Evolutionary conservation across 2,888 invertebrate genomes (phyloP), one percentile per base, ranked within the genome.

Genomic region (Omphaloscelis lunosa): DNA sequence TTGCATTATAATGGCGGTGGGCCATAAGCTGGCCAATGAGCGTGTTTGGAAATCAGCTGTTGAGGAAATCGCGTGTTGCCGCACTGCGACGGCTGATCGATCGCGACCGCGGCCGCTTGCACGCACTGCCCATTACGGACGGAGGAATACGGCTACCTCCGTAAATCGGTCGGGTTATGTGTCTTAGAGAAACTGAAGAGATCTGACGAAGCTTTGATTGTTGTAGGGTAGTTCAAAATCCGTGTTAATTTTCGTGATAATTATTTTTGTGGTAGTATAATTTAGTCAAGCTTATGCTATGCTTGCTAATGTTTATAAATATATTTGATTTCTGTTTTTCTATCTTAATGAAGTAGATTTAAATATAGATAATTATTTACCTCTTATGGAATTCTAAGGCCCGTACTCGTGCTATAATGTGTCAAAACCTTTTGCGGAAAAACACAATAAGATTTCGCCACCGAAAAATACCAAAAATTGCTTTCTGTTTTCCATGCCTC

Each of bases 21-120:
- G 58, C 75, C 86, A 85, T 83, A 86, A 86, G 83, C 83, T 74
- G 82, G 84, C 79, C 85, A 77, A 83, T 86, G 84, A 87, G 83
- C 84, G 89, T 84, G 86, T 86, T 84, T 86, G 87, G 81, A 91
- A 93, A 93, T 93, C 93, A 93, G 93, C 93, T 93, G 93, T 91
- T 89, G 81, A 88, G 89, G 86, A 88, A 88, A 89, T 91, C 89
- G 90, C 92, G 92, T 91, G 92, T 81, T 92, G 89, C 90, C 93
- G 94, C 94, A 94, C 81, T 94, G 94, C 94, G 93, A 90, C 92
- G 90, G 79, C 71, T 88, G 93, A 93, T 94, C 94, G 90, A 94
- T 94, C 91, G 83, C 89, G 90, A 84, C 93, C 91, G 90, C 91
- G 90, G 86, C 77, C 86, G 89, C 90, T 90, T 85, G 90, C 93